These are phyloP conservation scores for Limenitis camilla DNA, from an alignment of 2,888 invertebrate species.

Conservation along the genomic window DNA sequence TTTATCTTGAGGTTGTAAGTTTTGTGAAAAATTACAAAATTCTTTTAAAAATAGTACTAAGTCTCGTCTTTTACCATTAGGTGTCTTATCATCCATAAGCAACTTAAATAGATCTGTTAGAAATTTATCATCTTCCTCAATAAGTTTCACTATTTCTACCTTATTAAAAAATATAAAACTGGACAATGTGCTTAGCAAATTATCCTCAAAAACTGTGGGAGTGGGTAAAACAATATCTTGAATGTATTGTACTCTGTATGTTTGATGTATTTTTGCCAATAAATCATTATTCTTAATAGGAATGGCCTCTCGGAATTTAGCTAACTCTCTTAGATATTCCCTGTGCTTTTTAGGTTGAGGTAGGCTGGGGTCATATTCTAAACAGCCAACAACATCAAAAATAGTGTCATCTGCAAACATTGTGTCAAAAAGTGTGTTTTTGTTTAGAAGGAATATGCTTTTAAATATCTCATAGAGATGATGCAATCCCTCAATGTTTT, in stretches of 20 bases:
- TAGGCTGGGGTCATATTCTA: conserved; percentile 96
- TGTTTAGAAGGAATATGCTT: conserved; percentile 98
- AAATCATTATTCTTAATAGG: conserved; percentile 96
- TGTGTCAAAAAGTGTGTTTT: conserved; percentile 96
- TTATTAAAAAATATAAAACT: conserved; percentile 99
- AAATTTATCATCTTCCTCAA: conserved; percentile 98
- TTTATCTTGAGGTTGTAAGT: conserved; percentile 96
- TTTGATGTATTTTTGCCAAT: conserved; percentile 98
- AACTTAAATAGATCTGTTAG: conserved; percentile 95
- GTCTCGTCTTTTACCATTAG: conserved; percentile 90
- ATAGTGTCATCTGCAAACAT: conserved; percentile 98
- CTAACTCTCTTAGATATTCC: conserved; percentile 94
- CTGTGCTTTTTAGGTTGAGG: conserved; percentile 93
- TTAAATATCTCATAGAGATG: conserved; percentile 98
- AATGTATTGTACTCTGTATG: conserved; percentile 99
- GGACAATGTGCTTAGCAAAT: conserved; percentile 96
- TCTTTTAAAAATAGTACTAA: conserved; percentile 98
- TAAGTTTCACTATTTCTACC: conserved; percentile 98
- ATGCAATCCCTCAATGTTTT: conserved; percentile 95
- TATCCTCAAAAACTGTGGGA: conserved; percentile 99
- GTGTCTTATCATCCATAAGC: conserved; percentile 91
- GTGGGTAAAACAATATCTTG: conserved; percentile 99
- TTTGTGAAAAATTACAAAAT: conserved; percentile 99
- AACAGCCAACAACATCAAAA: conserved; percentile 97
- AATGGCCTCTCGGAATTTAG: conserved; percentile 93